Evolutionary conservation across 2,797 vertebrate species (phyloP).

Genomic region (Australoheros facetus): DNA sequence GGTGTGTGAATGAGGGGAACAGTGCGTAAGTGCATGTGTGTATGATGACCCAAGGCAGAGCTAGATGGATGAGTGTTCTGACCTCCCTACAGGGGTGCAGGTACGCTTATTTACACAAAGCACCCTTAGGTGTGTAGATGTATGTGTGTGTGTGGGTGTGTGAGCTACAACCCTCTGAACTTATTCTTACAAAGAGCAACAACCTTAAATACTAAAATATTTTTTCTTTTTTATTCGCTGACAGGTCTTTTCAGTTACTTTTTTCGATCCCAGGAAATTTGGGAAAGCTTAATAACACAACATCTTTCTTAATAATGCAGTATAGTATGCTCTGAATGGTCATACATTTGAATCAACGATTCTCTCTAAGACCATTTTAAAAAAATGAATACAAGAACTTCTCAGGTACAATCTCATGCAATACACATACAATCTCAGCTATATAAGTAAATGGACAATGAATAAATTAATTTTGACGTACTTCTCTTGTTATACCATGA

Average conservation of each 20-base stretch:
- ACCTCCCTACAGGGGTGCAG: constrained; percentile 74
- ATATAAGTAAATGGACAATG: too few relatives aligned
- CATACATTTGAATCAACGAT: neutral
- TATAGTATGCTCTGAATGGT: neutral
- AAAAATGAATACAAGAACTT: neutral
- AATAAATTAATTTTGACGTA: too few relatives aligned
- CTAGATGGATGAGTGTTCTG: constrained; percentile 81
- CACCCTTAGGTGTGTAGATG: constrained; percentile 79
- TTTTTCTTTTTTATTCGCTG: neutral
- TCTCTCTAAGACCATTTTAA: neutral
- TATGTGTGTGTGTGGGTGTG: constrained; percentile 24
- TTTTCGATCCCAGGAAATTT: too few relatives aligned
- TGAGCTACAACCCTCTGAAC: constrained; percentile 37
- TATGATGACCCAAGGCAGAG: constrained; percentile 77
- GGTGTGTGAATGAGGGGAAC: constrained; percentile 34
- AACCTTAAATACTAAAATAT: neutral
- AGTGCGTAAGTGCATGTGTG: constrained; percentile 42
- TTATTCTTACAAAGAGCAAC: constrained; percentile 22
- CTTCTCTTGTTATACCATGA: too few relatives aligned
- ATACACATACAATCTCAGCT: neutral
- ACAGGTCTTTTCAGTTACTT: neutral
- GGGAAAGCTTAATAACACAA: neutral
- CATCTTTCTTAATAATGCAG: neutral
- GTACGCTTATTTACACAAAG: constrained; percentile 85
- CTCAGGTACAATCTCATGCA: too few relatives aligned